Base-by-base conservation (phyloP, 2,797 vertebrate species). In the Antennarius maculatus region DNA sequence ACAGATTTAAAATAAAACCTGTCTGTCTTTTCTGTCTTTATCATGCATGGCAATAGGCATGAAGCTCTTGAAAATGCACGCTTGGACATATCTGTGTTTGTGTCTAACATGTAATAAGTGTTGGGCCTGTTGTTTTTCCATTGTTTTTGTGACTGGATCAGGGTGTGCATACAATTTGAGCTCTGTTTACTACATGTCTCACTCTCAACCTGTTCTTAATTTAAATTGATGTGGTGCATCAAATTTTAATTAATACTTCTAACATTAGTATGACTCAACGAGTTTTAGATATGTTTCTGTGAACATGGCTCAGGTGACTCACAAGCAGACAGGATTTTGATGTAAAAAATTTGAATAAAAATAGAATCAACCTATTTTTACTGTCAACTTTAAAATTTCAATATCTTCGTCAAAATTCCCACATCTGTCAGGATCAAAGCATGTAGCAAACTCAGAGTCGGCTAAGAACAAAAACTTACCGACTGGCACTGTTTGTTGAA, bases 21-120 rank as follows among this genome's bases (percentile, higher is more conserved):
- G 69, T 57, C 56, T 55, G 65, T 59, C 66, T 67, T 64, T 55
- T 74, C 71, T 71, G 48, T 66, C 63, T 65, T 69, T 64, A 77
- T 57, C 63, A 84, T 63, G 89, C 91, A 92, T 90, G 90, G 83
- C 81, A 71, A 60, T 66, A 73, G 74, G 81, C 85, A 85, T 77
- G 66, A 79, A 69, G 54, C 64, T 66, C 72, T 56, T 16, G 49
- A 68, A 84, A 81, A 74, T 80, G 88, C 87, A 79, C 8, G 87
- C 80, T 73, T 84, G 86, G 62, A 81, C 79, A 66, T 63, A 75
- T 77, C 75, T 77, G 66, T 84, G 72, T 87, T 89, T 88, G 74
- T 85, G 86, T 89, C 76, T 84, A 88, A 90, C 75, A 77, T 84
- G 57, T 81, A 59, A 63, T 81, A 80, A 78, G 80, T 88, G 81